phyloP scores from a whole-genome alignment of 2,797 vertebrate species.

The Rhinichthys osculus region DNA sequence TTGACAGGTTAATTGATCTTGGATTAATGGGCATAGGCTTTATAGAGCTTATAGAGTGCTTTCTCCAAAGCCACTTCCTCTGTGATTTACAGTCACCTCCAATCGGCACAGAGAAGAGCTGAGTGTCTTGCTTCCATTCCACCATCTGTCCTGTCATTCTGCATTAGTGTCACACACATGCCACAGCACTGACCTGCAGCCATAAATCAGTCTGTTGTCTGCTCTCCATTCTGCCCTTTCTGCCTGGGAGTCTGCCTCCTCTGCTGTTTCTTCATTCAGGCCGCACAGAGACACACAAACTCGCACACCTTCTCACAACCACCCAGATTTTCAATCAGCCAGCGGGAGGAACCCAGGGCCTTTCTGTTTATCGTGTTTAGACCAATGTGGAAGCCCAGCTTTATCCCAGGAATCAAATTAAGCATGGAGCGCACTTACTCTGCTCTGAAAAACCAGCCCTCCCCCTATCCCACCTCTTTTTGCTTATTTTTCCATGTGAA shows the following conservation, averaged over 20 bases:
- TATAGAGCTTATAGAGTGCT: slow-evolving; percentile 10
- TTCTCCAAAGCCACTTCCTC: slow-evolving; percentile 29
- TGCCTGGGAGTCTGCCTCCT: slow-evolving; percentile 30
- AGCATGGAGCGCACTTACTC: slow-evolving; percentile 56
- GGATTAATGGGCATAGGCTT: slow-evolving; percentile 14
- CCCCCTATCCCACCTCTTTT: slow-evolving; percentile 16
- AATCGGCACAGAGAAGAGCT: slow-evolving; percentile 52
- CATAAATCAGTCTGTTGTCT: slow-evolving; percentile 67
- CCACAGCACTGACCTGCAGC: slow-evolving; percentile 68
- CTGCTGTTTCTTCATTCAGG: slow-evolving; percentile 66
- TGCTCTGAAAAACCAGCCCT: slow-evolving; percentile 60
- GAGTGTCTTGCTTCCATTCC: slow-evolving; percentile 66
- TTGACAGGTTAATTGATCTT: slow-evolving; percentile 28
- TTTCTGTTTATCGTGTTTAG: slow-evolving; percentile 70
- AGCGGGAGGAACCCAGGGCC: slow-evolving; percentile 54
- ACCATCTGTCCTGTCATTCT: slow-evolving; percentile 75
- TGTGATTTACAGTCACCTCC: slow-evolving; percentile 47
- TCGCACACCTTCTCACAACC: slow-evolving; percentile 62
- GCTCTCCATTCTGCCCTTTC: slow-evolving; percentile 40
- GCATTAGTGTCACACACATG: slow-evolving; percentile 73
- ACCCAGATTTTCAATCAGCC: slow-evolving; percentile 75
- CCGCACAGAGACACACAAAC: slow-evolving; percentile 55
- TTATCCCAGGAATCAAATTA: slow-evolving; percentile 64
- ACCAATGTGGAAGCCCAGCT: slow-evolving; percentile 61
- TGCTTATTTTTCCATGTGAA: slow-evolving; percentile 55